phyloP scores from a whole-genome alignment of 2,888 invertebrate species.

The Boloria euphrosyne region DNA sequence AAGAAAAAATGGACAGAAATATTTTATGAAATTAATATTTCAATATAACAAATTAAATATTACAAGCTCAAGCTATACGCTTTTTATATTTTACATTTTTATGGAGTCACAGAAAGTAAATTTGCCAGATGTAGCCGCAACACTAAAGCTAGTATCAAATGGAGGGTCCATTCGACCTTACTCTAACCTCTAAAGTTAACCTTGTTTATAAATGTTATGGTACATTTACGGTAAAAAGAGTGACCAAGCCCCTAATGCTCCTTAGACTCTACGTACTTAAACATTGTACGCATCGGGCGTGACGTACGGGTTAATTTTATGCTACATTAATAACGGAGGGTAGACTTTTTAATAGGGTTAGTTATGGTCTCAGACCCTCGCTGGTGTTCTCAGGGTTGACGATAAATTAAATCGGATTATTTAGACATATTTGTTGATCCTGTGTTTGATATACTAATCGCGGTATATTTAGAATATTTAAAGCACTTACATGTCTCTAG shows the following conservation, averaged over 20 bases:
- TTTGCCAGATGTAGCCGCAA: background rate
- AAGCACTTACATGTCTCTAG: constrained; percentile 9
- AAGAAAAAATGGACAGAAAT: no score
- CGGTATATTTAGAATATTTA: constrained; percentile 37
- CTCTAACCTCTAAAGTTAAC: constrained; percentile 26
- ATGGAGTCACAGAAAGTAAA: no score
- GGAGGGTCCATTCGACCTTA: constrained; percentile 3
- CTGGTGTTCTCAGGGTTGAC: constrained; percentile 62
- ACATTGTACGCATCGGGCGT: constrained; percentile 66
- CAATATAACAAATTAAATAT: no score
- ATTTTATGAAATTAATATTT: no score
- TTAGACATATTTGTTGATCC: constrained; percentile 55
- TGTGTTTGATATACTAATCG: constrained; percentile 9
- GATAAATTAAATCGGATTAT: constrained; percentile 70
- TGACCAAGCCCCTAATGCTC: constrained; percentile 44
- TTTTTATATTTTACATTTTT: no score
- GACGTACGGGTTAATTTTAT: constrained; percentile 79
- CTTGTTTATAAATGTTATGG: constrained; percentile 33
- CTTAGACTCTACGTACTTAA: constrained; percentile 53
- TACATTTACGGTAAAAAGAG: constrained; percentile 37
- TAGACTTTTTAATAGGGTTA: constrained; percentile 78
- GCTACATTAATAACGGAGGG: constrained; percentile 78
- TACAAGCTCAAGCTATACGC: no score
- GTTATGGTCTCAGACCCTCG: constrained; percentile 68
- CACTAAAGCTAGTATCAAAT: background rate